Evolutionary conservation across 2,888 invertebrate genomes (phyloP).

Genomic region (Nephrotoma flavescens): DNA sequence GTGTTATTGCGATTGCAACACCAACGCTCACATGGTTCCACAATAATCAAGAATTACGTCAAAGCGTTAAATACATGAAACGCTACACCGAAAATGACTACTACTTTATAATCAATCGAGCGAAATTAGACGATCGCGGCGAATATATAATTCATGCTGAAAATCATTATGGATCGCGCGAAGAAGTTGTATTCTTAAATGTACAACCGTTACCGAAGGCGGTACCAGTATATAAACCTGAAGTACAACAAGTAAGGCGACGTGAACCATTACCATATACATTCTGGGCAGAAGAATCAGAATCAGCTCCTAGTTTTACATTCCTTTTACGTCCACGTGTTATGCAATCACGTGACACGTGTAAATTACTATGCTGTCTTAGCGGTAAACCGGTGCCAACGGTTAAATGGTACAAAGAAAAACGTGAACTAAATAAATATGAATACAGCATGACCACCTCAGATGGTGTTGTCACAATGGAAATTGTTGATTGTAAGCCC

Average conservation of each 20-base stretch:
- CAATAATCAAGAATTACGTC: slow-evolving; percentile 82
- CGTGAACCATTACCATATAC: slow-evolving; percentile 73
- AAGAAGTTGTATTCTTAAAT: slow-evolving; percentile 92
- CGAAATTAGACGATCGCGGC: slow-evolving; percentile 88
- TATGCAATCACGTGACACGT: slow-evolving; percentile 91
- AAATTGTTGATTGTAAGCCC: slow-evolving; percentile 87
- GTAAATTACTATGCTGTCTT: slow-evolving; percentile 94
- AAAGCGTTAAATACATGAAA: slow-evolving; percentile 99
- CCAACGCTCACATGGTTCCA: slow-evolving; percentile 94
- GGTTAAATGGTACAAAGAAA: slow-evolving; percentile 87
- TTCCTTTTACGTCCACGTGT: slow-evolving; percentile 97
- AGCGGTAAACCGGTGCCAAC: slow-evolving; percentile 90
- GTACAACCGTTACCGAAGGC: slow-evolving; percentile 57
- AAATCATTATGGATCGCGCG: slow-evolving; percentile 89
- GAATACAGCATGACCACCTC: slow-evolving; percentile 83
- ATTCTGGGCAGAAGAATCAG: slow-evolving; percentile 85
- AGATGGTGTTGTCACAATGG: slow-evolving; percentile 93
- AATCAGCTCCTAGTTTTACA: slow-evolving; percentile 90
- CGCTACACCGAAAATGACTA: slow-evolving; percentile 92
- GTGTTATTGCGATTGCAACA: slow-evolving; percentile 86
- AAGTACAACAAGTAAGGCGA: slow-evolving; percentile 54
- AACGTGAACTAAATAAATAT: slow-evolving; percentile 74
- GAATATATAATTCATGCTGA: slow-evolving; percentile 95
- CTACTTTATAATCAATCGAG: slow-evolving; percentile 93
- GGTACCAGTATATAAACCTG: slow-evolving; percentile 38